Percentiles rank a stretch among this genome's conserved stretches.
Conservation (phyloP, 2,888 invertebrate species). For the Tetheella fluctuosa region DNA sequence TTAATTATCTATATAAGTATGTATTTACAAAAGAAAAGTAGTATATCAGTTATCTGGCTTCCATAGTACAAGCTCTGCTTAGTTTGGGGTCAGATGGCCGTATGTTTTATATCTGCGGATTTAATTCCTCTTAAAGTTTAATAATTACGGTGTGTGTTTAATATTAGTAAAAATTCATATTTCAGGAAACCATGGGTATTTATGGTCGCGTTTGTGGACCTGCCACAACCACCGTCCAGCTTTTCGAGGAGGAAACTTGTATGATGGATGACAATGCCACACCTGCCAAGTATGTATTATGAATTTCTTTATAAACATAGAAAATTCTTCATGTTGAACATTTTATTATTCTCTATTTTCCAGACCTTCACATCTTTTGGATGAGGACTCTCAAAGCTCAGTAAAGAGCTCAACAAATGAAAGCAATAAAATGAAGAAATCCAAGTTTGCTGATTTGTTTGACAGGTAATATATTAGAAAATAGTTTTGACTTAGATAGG, state of each 20-base stretch:
- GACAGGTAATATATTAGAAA: constrained; percentile 62
- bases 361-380: constrained; percentile 80
- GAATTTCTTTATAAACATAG: constrained; percentile 17
- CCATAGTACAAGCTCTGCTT: no score
- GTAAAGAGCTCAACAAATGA: constrained; percentile 90
- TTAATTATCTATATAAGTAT: no score
- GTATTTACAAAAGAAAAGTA: no score
- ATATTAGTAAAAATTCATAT: constrained; percentile 20
- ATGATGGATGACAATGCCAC: constrained; percentile 89
- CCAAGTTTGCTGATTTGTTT: constrained; percentile 77
- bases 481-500: background rate
- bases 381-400: constrained; percentile 94
- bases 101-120: no score
- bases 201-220: constrained; percentile 79
- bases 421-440: constrained; percentile 80
- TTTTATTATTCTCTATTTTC: constrained; percentile 27
- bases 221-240: constrained; percentile 81
- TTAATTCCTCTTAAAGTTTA: background rate
- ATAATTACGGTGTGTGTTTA: background rate
- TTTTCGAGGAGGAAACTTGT: constrained; percentile 89
- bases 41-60: no score
- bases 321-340: background rate
- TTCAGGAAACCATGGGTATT: constrained; percentile 78
- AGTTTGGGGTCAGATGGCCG: no score
- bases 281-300: constrained; percentile 72